These are phyloP conservation scores for Columba janthina DNA, from an alignment of 2,113 vertebrate genomes.

Conservation along the genomic window DNA sequence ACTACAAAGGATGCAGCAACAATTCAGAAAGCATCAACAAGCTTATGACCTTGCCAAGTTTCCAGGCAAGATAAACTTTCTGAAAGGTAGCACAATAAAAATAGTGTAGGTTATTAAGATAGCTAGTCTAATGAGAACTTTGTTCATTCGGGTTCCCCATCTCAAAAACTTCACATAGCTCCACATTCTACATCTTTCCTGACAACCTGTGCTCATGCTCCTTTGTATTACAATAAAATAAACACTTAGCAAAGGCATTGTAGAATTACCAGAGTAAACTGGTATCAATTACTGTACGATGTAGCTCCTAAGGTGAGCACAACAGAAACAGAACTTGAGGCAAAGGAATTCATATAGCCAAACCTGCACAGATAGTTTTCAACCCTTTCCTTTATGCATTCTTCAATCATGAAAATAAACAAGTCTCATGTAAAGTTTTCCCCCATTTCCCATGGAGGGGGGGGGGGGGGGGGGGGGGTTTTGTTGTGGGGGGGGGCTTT, in stretches of 20 bases:
- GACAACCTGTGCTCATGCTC: neutral
- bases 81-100: neutral
- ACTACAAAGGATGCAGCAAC: neutral
- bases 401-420: neutral
- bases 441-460: neutral
- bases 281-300: neutral
- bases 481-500: too few relatives aligned
- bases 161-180: fast-evolving
- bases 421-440: neutral
- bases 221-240: neutral
- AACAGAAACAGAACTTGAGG: neutral
- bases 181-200: neutral
- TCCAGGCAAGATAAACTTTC: neutral
- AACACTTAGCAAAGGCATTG: neutral
- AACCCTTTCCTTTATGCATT: neutral
- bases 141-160: neutral
- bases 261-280: neutral
- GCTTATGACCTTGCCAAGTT: neutral
- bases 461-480: too few relatives aligned
- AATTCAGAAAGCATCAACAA: neutral
- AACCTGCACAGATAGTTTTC: neutral
- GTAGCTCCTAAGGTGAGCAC: neutral
- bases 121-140: neutral
- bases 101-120: neutral
- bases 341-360: neutral